Evolutionary conservation across 2,888 invertebrate genomes (phyloP).

Genomic region (Cantharis lateralis): DNA sequence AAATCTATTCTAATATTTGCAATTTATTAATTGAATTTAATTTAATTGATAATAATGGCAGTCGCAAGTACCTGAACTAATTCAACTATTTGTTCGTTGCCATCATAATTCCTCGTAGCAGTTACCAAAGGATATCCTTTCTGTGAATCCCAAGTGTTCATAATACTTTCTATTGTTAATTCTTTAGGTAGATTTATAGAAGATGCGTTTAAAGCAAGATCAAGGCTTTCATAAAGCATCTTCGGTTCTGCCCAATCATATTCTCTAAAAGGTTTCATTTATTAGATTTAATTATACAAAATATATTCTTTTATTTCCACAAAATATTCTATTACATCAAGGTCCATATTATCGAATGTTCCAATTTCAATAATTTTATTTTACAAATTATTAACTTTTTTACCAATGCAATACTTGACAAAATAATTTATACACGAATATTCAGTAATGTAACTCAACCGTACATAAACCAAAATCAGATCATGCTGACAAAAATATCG

Average conservation of each 20-base stretch:
- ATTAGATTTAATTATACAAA: not conserved
- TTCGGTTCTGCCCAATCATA: slow-evolving; percentile 2
- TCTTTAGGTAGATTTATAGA: not conserved
- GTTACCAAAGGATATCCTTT: slow-evolving; percentile 19
- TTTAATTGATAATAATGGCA: too few species aligned
- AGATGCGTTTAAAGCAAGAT: not conserved
- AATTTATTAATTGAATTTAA: not conserved
- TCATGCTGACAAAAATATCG: too few species aligned
- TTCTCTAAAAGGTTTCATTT: not conserved
- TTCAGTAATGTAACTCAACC: too few species aligned
- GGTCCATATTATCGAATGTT: too few species aligned
- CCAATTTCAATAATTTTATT: too few species aligned
- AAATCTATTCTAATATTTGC: not conserved
- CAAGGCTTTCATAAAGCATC: slow-evolving; percentile 16
- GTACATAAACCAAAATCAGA: too few species aligned
- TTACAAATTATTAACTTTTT: too few species aligned
- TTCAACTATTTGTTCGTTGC: not conserved
- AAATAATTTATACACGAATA: too few species aligned
- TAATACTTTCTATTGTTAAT: slow-evolving; percentile 10
- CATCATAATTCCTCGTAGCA: slow-evolving; percentile 15
- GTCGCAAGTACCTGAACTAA: slow-evolving; percentile 8
- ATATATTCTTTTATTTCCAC: too few species aligned
- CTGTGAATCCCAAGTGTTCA: slow-evolving; percentile 16
- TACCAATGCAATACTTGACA: too few species aligned
- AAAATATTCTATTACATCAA: too few species aligned